phyloP scores from a whole-genome alignment of 2,888 invertebrate species.

The Cephonodes hylas region DNA sequence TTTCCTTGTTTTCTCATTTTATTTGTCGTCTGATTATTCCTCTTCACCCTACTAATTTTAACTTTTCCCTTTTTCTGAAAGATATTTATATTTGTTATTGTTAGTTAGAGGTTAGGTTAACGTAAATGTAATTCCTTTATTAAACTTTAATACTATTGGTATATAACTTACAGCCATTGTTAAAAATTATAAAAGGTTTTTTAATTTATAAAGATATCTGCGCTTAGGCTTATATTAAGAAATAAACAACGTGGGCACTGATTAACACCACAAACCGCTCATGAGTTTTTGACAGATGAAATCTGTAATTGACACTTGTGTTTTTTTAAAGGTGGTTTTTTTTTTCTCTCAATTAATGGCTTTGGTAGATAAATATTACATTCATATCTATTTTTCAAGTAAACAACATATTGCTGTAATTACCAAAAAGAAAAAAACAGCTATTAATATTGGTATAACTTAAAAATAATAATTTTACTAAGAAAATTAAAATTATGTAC shows the following conservation, averaged over 20 bases:
- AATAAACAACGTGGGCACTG: conserved; percentile 40
- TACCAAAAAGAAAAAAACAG: too few species aligned
- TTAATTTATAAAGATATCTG: conserved; percentile 3
- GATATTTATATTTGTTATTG: conserved; percentile 17
- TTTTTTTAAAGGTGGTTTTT: too few species aligned
- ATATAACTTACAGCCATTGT: conserved; percentile 63
- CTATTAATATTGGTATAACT: too few species aligned
- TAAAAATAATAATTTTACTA: too few species aligned
- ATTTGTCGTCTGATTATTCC: conserved; percentile 80
- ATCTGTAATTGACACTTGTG: too few species aligned
- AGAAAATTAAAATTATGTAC: too few species aligned
- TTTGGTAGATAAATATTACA: too few species aligned
- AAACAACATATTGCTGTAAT: too few species aligned
- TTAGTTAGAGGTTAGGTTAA: conserved; percentile 15
- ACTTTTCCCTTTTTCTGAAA: conserved; percentile 76
- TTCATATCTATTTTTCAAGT: too few species aligned
- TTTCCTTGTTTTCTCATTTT: conserved; percentile 81
- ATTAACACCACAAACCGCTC: neutral
- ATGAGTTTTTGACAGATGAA: neutral
- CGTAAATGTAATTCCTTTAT: neutral
- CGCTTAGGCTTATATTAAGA: too few species aligned
- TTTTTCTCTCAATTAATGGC: too few species aligned
- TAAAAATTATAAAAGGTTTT: conserved; percentile 3
- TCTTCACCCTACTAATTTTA: conserved; percentile 79
- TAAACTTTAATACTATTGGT: neutral